A percentile compares a stretch with the other conserved stretches of the same genome.
These are phyloP conservation scores for Platanista minor DNA, from an alignment of 2,113 vertebrate species.

Conservation along the genomic window DNA sequence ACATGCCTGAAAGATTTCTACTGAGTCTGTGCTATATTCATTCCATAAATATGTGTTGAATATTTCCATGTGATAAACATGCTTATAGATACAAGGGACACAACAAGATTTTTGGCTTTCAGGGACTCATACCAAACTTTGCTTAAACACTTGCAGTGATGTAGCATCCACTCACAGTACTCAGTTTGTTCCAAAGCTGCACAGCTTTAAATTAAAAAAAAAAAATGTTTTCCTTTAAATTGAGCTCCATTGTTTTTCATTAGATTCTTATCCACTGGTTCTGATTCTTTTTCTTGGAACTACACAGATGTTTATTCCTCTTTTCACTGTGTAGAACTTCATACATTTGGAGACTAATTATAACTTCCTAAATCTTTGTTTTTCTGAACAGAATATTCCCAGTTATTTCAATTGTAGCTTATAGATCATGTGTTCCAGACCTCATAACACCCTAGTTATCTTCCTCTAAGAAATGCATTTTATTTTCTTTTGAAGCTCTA, in stretches of 20 bases:
- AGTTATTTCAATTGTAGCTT: neutral
- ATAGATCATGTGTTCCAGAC: neutral
- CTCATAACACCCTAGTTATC: neutral
- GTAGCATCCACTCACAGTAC: neutral
- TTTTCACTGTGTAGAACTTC: neutral
- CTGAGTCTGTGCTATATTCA: neutral
- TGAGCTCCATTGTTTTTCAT: neutral
- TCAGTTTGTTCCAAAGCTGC: accelerated
- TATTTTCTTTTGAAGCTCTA: neutral
- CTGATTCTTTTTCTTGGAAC: neutral
- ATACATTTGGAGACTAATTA: neutral
- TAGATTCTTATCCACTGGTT: neutral
- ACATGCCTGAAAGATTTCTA: neutral
- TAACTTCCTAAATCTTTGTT: neutral
- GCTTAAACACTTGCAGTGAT: neutral
- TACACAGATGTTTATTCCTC: neutral
- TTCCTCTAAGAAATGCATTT: neutral
- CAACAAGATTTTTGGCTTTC: neutral
- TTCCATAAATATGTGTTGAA: neutral
- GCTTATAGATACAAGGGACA: neutral
- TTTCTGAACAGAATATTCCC: neutral
- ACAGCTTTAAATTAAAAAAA: neutral
- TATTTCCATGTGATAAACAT: neutral
- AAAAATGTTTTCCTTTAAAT: neutral
- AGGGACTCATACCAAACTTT: neutral